phyloP scores from a whole-genome alignment of 1,140 invertebrate species.

The Drosophila biarmipes region DNA sequence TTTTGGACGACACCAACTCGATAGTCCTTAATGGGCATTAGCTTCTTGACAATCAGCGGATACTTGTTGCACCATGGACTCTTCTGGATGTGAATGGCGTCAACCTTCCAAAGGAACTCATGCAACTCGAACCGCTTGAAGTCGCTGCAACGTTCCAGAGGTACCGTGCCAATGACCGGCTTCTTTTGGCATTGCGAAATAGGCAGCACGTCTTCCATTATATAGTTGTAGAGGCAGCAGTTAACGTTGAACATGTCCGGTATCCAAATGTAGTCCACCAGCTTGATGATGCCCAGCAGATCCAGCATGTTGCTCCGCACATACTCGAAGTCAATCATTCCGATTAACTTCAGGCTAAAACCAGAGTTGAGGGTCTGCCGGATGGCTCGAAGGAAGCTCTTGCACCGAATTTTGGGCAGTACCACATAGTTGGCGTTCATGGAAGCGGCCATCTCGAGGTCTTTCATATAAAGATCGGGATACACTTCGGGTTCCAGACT shows the following conservation, averaged over 20 bases:
- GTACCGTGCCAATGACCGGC: slow-evolving; percentile 75
- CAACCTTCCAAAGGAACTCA: slow-evolving; percentile 73
- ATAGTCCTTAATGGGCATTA: slow-evolving; percentile 73
- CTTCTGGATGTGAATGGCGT: slow-evolving; percentile 79
- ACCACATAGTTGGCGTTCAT: slow-evolving; percentile 67
- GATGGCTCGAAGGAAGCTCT: slow-evolving; percentile 57
- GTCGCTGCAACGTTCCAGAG: slow-evolving; percentile 73
- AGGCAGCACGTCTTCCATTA: slow-evolving; percentile 75
- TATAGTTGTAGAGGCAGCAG: slow-evolving; percentile 69
- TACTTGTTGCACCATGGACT: slow-evolving; percentile 81
- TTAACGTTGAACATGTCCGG: slow-evolving; percentile 71
- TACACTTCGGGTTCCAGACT: slow-evolving; percentile 32
- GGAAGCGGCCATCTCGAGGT: slow-evolving; percentile 43
- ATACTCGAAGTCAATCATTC: slow-evolving; percentile 78
- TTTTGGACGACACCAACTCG: slow-evolving; percentile 62
- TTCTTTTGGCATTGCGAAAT: slow-evolving; percentile 69
- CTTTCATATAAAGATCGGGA: slow-evolving; percentile 43
- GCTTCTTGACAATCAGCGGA: slow-evolving; percentile 79
- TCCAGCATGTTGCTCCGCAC: slow-evolving; percentile 77
- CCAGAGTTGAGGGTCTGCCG: slow-evolving; percentile 30
- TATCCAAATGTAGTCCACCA: slow-evolving; percentile 78
- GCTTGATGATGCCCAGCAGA: slow-evolving; percentile 71
- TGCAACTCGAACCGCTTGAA: slow-evolving; percentile 77
- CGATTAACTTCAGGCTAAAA: slow-evolving; percentile 63
- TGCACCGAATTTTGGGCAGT: slow-evolving; percentile 73